A percentile compares a stretch with the other conserved stretches of the same genome.
phyloP scores from a whole-genome alignment of 92 coral and sea anemone genomes.

The Nematostella vectensis region DNA sequence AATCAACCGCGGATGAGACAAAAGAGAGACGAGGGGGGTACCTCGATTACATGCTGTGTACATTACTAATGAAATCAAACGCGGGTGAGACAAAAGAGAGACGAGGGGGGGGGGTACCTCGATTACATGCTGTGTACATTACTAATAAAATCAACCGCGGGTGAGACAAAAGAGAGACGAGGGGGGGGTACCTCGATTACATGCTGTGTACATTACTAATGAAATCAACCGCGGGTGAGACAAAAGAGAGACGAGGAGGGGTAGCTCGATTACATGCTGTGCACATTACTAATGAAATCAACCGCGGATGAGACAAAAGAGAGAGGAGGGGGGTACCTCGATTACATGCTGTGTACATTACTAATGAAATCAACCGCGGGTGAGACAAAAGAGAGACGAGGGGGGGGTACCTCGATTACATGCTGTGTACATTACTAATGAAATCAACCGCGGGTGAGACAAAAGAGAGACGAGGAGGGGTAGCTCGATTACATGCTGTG shows the following conservation, averaged over 20 bases:
- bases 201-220: slow-evolving; percentile 41
- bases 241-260: slow-evolving; percentile 23
- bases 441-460: slow-evolving; percentile 11
- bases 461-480: slow-evolving; percentile 11
- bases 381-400: background rate
- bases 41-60: slow-evolving; percentile 57
- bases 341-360: slow-evolving; percentile 47
- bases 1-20: slow-evolving; percentile 8
- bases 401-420: slow-evolving; percentile 54
- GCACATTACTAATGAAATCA: slow-evolving; percentile 23
- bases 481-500: slow-evolving; percentile 63
- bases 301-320: slow-evolving; percentile 9
- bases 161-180: no score
- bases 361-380: slow-evolving; percentile 25
- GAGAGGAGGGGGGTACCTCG: slow-evolving; percentile 47
- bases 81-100: slow-evolving; percentile 8
- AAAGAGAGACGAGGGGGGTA: slow-evolving; percentile 10
- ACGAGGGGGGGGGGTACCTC: slow-evolving; percentile 20
- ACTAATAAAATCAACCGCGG: slow-evolving; percentile 16
- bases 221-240: slow-evolving; percentile 12
- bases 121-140: slow-evolving; percentile 51
- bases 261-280: slow-evolving; percentile 61
- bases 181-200: slow-evolving; percentile 70
- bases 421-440: slow-evolving; percentile 41
- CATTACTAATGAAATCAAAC: slow-evolving; percentile 16